Evolutionary conservation across 1,140 invertebrate genomes (phyloP).

Genomic region (Meteorus sp.): DNA sequence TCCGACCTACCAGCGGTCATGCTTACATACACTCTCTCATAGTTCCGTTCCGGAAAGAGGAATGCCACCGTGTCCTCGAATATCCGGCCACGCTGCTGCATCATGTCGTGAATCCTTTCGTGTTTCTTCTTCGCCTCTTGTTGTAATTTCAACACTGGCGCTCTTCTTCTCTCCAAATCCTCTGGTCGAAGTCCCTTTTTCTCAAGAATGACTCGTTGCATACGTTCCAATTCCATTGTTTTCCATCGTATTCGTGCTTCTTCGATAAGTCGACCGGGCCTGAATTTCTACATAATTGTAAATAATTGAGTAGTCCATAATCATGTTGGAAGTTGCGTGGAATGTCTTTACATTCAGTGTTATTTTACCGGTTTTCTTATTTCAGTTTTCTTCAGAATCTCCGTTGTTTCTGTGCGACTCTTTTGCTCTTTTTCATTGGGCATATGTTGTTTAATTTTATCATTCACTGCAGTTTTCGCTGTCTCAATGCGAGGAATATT

Average conservation of each 20-base stretch:
- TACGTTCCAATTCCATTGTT: slow-evolving; percentile 52
- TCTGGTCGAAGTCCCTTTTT: slow-evolving; percentile 57
- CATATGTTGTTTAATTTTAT: slow-evolving; percentile 26
- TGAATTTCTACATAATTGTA: slow-evolving; percentile 26
- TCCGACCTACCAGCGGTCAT: slow-evolving; percentile 4
- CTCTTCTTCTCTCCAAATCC: slow-evolving; percentile 51
- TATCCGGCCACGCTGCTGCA: slow-evolving; percentile 36
- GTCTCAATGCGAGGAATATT: neutral
- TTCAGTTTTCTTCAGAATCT: slow-evolving; percentile 15
- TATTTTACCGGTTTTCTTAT: slow-evolving; percentile 8
- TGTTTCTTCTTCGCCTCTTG: slow-evolving; percentile 50
- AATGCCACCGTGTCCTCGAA: slow-evolving; percentile 40
- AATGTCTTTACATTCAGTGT: neutral
- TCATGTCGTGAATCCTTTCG: slow-evolving; percentile 36
- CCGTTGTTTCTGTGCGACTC: slow-evolving; percentile 24
- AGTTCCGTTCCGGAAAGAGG: slow-evolving; percentile 38
- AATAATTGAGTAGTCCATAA: too few relatives aligned
- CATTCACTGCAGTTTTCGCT: slow-evolving; percentile 22
- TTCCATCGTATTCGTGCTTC: slow-evolving; percentile 48
- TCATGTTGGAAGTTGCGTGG: neutral
- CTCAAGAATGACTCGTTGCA: slow-evolving; percentile 53
- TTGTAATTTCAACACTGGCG: slow-evolving; percentile 51
- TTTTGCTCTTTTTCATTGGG: slow-evolving; percentile 29
- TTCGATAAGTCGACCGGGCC: slow-evolving; percentile 46
- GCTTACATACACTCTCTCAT: neutral